Evolutionary conservation across 2,888 invertebrate genomes (phyloP).

Genomic region (Spilosoma lubricipeda): DNA sequence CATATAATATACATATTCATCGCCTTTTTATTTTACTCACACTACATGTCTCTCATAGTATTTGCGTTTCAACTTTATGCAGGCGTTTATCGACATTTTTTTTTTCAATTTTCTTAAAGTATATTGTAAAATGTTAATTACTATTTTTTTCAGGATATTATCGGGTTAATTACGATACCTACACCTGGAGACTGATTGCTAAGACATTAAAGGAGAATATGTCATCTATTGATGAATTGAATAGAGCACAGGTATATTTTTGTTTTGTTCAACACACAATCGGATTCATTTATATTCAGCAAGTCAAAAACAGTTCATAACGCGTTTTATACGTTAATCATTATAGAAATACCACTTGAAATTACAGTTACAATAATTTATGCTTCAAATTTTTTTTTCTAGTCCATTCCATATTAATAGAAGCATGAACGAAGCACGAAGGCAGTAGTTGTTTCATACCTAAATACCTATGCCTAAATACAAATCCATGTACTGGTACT

Average conservation of each 20-base stretch:
- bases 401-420: no score
- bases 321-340: no score
- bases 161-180: conserved; percentile 86
- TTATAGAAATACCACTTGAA: no score
- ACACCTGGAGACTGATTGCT: conserved; percentile 84
- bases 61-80: not conserved
- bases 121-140: not conserved
- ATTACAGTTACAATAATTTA: no score
- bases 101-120: no score
- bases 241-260: conserved; percentile 77
- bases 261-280: not conserved
- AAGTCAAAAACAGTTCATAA: no score
- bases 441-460: no score
- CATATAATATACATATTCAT: no score
- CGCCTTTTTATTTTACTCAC: not conserved
- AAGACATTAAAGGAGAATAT: conserved; percentile 74
- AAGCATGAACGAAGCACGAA: no score
- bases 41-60: not conserved
- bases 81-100: not conserved
- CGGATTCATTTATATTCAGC: not conserved
- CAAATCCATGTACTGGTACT: no score
- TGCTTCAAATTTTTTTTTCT: no score
- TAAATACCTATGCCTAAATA: no score
- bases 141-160: conserved; percentile 81
- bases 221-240: conserved; percentile 74